Base-by-base conservation (phyloP, 1,140 invertebrate genomes). In the Teleopsis dalmanni region DNA sequence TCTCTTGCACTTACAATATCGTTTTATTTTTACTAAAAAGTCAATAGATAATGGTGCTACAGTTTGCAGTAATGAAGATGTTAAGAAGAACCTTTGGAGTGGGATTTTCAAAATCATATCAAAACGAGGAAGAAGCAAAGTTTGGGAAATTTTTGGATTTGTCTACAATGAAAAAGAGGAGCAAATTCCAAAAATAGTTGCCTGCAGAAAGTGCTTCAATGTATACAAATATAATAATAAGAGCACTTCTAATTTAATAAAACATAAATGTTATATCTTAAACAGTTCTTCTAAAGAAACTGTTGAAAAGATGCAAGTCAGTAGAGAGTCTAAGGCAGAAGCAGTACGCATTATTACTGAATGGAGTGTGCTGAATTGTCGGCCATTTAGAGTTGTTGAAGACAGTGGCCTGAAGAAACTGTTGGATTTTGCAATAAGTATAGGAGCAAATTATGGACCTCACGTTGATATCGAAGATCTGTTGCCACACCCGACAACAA, bases 381-480 rank as follows among this genome's bases (percentile, higher is more conserved):
- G 27, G 18, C 47, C 47, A 9, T 42, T 42, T 21, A 21, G 43
- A 31, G 10, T 49, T n/a, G 14, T 42, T 3, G 37, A 41, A 34
- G 47, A 49, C 19, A 21, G 18, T 11, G 47, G 47, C 6, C n/a
- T 49, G 14, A 16, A 34, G 26, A 49, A 49, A 34, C 13, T 49
- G 10, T n/a, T 16, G 18, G 6, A 25, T 21, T 33, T 38, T 29
- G 14, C 40, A 10, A 40, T 48, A 21, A 14, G 8, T 19, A 14
- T 37, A 19, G 37, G 47, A 19, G 35, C 47, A 10, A 38, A 48
- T n/a, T 40, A 29, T 26, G 47, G 47, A 29, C 7, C 10, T 18
- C 14, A 38, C 13, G 36, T 48, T 6, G 18, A 48, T 13, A 14
- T 48, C 10, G 47, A 38, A 25, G 18, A 16, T 16, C 18, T 48